Evolutionary conservation across 2,797 vertebrate genomes (phyloP), one percentile per base, ranked within the genome.

Genomic region (Peromyscus eremicus): DNA sequence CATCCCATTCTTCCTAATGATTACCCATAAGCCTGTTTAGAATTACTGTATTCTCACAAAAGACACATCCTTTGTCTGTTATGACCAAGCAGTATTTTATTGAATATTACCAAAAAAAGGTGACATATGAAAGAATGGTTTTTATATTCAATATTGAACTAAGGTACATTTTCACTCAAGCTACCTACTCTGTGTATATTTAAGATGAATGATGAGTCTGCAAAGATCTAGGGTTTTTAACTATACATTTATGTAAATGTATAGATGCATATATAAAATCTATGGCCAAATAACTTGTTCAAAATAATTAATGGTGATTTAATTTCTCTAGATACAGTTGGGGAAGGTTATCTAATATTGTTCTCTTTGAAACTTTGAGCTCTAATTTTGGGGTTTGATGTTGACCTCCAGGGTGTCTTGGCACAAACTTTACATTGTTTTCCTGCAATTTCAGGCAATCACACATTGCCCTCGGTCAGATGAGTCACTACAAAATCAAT

Each of bases 261-360:
- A 73, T 73, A 40, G 52, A 27, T 55, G 16, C 34, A 17, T 71
- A 19, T 19, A 2, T 52, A 46, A 66, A 60, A 73, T 83, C 40
- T 32, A 27, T 84, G 85, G 9, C 6, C 49, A 93, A 93, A 81
- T 95, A 92, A 77, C 32, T 92, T 68, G n/a, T 92, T 95, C 62
- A 62, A 77, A 87, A 71, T 37, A 89, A 73, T 29, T 49, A 49
- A 25, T 80, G 66, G 52, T 92, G 76, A 57, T 27, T 82, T 85
- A 37, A 34, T 5, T 94, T 49, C 71, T 75, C 2, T 57, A 75
- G 52, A 55, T 19, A 77, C 9, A 55, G 13, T 68, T 94, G 70
- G 43, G 37, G 60, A 77, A 89, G 27, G 57, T n/a, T 60, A 49
- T 71, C n/a, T 6, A 27, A 55, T 40, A 81, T 12, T 62, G 6